These are phyloP conservation scores for Clytia hemisphaerica DNA, from an alignment of 30 jellyfish, hydroid and myxozoan genomes.

Conservation along the genomic window DNA sequence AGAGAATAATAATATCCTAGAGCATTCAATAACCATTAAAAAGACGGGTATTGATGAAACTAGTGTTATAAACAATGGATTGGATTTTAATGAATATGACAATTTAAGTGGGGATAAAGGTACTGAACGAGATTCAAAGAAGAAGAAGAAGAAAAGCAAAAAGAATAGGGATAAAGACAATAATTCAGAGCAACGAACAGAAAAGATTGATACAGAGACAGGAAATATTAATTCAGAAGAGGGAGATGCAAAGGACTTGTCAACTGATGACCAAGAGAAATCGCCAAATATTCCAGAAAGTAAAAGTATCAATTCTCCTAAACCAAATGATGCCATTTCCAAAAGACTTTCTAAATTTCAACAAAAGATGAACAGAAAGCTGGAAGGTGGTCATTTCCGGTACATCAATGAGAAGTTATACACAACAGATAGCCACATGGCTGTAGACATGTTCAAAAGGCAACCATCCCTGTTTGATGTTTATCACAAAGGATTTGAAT, in stretches of 20 bases:
- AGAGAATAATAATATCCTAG: neutral
- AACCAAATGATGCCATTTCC: neutral
- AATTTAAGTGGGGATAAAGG: too few species aligned
- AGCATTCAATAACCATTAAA: too few species aligned
- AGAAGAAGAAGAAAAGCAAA: neutral
- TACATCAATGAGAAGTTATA: slow-evolving; percentile 83
- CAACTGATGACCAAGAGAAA: neutral
- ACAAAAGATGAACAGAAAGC: slow-evolving; percentile 37
- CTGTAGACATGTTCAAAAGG: slow-evolving; percentile 45
- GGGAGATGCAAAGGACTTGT: neutral
- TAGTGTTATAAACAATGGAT: too few species aligned
- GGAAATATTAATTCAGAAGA: neutral
- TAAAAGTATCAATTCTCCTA: neutral
- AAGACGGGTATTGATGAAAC: too few species aligned
- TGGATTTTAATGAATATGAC: too few species aligned
- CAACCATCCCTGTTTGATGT: slow-evolving; percentile 66
- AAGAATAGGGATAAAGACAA: neutral
- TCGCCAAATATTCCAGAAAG: neutral
- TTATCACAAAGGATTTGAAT: slow-evolving; percentile 72
- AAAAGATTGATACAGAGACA: neutral
- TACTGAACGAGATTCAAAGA: too few species aligned
- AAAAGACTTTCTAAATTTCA: slow-evolving; percentile 20
- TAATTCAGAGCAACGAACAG: neutral
- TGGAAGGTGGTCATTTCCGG: slow-evolving; percentile 82
- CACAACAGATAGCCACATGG: slow-evolving; percentile 53